Evolutionary conservation across 2,888 invertebrate species (phyloP).

Genomic region (Acheta domesticus): DNA sequence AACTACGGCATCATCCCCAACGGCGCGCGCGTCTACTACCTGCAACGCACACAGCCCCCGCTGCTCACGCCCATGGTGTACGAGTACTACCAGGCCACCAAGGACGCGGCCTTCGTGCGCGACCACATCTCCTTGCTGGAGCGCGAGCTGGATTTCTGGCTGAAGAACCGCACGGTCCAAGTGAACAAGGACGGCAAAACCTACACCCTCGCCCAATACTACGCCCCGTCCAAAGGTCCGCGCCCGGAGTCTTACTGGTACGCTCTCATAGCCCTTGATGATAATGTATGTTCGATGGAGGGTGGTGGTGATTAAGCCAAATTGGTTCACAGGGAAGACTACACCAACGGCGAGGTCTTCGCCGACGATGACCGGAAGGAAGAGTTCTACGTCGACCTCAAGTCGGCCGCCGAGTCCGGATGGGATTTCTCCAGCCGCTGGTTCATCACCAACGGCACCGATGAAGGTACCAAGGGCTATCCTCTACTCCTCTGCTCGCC

Average conservation of each 20-base stretch:
- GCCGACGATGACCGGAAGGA: constrained; percentile 51
- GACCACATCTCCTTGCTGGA: constrained; percentile 57
- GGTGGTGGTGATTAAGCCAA: too few species aligned
- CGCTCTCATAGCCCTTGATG: too few species aligned
- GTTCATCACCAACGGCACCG: constrained; percentile 68
- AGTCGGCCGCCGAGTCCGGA: constrained; percentile 89
- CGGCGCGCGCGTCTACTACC: constrained; percentile 77
- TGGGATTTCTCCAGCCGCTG: constrained; percentile 95
- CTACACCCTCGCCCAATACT: constrained; percentile 60
- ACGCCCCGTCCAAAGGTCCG: constrained; percentile 60
- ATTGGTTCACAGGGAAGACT: constrained; percentile 55
- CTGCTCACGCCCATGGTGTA: constrained; percentile 69
- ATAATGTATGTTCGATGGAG: too few species aligned
- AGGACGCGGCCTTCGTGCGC: constrained; percentile 61
- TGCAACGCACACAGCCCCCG: constrained; percentile 68
- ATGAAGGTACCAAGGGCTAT: constrained; percentile 54
- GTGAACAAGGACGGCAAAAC: constrained; percentile 51
- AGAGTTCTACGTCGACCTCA: constrained; percentile 74
- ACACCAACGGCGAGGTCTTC: constrained; percentile 51
- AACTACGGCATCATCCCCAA: constrained; percentile 72
- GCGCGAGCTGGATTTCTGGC: constrained; percentile 64
- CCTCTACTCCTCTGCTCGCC: too few species aligned
- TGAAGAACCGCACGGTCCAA: constrained; percentile 54
- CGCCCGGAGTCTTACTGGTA: constrained; percentile 67
- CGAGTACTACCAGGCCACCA: constrained; percentile 62